Evolutionary conservation across 1,140 invertebrate species (phyloP).

Genomic region (Aphelinus certus): DNA sequence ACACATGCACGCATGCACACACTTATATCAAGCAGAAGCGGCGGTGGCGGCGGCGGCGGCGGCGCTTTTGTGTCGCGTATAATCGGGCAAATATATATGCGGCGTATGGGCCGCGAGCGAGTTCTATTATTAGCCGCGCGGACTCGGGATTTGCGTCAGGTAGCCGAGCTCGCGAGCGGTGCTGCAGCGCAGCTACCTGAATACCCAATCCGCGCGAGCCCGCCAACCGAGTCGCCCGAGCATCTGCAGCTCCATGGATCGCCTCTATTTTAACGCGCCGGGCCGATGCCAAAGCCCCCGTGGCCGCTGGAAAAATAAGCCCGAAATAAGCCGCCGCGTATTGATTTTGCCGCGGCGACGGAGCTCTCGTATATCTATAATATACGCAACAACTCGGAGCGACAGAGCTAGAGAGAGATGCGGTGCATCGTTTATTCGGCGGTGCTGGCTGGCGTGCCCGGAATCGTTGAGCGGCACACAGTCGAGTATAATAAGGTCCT

Average conservation of each 20-base stretch:
- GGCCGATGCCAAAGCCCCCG: background rate
- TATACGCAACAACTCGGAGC: too few species aligned
- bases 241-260: background rate
- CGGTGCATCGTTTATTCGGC: background rate
- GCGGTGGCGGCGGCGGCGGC: too few species aligned
- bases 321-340: conserved; percentile 55
- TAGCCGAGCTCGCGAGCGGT: conserved; percentile 28
- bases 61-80: too few species aligned
- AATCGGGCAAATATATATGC: too few species aligned
- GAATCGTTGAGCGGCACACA: conserved; percentile 18
- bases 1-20: too few species aligned
- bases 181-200: too few species aligned
- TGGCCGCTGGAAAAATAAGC: conserved; percentile 63
- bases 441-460: background rate
- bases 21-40: too few species aligned
- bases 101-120: too few species aligned
- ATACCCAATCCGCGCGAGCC: too few species aligned
- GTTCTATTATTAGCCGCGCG: conserved; percentile 57
- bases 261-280: conserved; percentile 11
- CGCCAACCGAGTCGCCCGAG: conserved; percentile 20
- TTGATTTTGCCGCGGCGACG: background rate
- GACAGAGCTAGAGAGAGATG: background rate
- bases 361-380: too few species aligned
- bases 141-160: conserved; percentile 53
- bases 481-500: conserved; percentile 15